A percentile compares a stretch with the other conserved stretches of the same genome.
These are phyloP conservation scores for Trachelipus rathkii DNA, from an alignment of 1,140 invertebrate species.

Conservation along the genomic window DNA sequence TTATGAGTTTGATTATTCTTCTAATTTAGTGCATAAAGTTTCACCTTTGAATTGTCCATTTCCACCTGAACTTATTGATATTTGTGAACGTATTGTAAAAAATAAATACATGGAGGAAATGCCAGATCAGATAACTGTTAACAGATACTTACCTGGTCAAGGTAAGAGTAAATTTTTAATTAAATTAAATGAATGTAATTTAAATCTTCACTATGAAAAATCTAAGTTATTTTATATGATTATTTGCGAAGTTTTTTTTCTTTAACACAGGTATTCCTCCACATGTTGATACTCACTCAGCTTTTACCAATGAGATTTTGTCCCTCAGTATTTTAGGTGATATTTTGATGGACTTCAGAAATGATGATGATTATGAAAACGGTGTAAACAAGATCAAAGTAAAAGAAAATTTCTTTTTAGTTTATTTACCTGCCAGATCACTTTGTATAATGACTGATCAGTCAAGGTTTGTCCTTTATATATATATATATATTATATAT, in stretches of 20 bases:
- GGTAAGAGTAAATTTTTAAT: conserved; percentile 11
- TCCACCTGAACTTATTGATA: background rate
- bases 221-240: background rate
- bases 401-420: background rate
- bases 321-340: conserved; percentile 16
- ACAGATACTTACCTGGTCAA: conserved; percentile 27
- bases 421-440: conserved; percentile 1
- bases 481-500: no score
- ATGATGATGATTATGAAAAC: background rate
- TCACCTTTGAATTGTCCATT: background rate
- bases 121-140: conserved; percentile 27
- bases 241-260: background rate
- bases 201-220: background rate
- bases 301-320: background rate
- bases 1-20: conserved; percentile 25
- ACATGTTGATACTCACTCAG: conserved; percentile 18
- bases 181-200: background rate
- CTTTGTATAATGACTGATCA: background rate
- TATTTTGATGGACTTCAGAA: conserved; percentile 18
- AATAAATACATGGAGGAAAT: background rate
- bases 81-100: conserved; percentile 18
- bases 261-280: conserved; percentile 19
- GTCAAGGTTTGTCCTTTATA: background rate
- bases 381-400: no score
- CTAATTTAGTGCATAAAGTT: conserved; percentile 7